phyloP scores from a whole-genome alignment of 1,140 invertebrate species.

The Vanessa atalanta region DNA sequence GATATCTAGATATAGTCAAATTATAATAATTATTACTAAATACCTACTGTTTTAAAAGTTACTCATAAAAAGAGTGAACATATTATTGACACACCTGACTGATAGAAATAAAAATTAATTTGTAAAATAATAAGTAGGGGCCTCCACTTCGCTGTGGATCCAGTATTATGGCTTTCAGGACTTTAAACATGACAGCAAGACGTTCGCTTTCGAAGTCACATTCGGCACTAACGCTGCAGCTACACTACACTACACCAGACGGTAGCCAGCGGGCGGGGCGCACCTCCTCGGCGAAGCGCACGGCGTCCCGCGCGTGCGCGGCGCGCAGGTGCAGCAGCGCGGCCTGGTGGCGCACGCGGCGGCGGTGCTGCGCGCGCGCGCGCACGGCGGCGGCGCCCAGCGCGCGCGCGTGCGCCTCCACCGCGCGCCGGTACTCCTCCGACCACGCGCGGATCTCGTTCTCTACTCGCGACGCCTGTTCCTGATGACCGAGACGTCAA shows the following conservation, averaged over 20 bases:
- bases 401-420: conserved; percentile 83
- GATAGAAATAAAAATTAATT: too few species aligned
- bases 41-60: too few species aligned
- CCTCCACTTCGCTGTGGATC: too few species aligned
- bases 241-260: too few species aligned
- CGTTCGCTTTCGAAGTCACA: background rate
- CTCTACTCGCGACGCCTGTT: conserved; percentile 81
- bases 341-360: conserved; percentile 75
- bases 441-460: conserved; percentile 83
- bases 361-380: conserved; percentile 72
- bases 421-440: conserved; percentile 82
- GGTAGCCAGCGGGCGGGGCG: too few species aligned
- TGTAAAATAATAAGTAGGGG: background rate
- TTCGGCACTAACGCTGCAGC: too few species aligned
- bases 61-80: too few species aligned
- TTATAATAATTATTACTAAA: too few species aligned
- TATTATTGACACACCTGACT: background rate
- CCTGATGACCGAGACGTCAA: conserved; percentile 64
- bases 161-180: too few species aligned
- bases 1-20: too few species aligned
- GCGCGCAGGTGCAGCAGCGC: conserved; percentile 75
- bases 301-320: conserved; percentile 79
- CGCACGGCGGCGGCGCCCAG: conserved; percentile 74
- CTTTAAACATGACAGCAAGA: too few species aligned
- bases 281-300: conserved; percentile 84